Conservation (phyloP, 2,888 invertebrate species). For the Bellardia bayeri region DNA sequence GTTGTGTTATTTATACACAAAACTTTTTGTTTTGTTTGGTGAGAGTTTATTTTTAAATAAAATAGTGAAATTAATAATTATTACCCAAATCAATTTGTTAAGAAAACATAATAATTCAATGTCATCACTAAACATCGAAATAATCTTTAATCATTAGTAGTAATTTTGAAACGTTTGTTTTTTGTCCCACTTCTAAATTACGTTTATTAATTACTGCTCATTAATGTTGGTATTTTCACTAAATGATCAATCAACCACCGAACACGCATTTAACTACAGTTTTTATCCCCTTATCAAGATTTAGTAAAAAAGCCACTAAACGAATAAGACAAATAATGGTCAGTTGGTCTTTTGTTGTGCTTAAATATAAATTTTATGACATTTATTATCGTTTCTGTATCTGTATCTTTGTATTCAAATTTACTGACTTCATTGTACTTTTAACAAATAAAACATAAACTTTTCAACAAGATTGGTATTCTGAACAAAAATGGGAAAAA, state of each 20-base stretch:
- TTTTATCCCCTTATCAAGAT: constrained; percentile 18
- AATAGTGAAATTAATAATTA: background rate
- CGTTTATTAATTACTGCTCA: constrained; percentile 59
- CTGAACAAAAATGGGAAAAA: too few relatives aligned
- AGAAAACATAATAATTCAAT: constrained; percentile 53
- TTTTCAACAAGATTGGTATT: too few relatives aligned
- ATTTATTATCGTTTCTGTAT: constrained; percentile 12
- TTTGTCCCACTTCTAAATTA: constrained; percentile 49
- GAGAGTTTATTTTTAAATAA: background rate
- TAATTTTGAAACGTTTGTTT: background rate
- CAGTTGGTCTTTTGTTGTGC: background rate
- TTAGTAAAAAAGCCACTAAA: constrained; percentile 3
- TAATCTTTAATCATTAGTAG: constrained; percentile 52
- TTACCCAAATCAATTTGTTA: constrained; percentile 19
- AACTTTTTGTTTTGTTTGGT: background rate
- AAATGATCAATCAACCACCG: constrained; percentile 55
- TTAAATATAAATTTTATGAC: constrained; percentile 8
- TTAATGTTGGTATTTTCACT: constrained; percentile 36
- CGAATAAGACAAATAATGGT: constrained; percentile 5
- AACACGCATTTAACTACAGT: constrained; percentile 16
- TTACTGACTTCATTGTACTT: background rate
- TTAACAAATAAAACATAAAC: background rate
- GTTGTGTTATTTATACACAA: too few relatives aligned
- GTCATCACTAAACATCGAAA: constrained; percentile 60
- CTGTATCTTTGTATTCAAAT: constrained; percentile 6